These are phyloP conservation scores for Mungos mungo DNA, from an alignment of 2,113 vertebrate species.

Conservation along the genomic window DNA sequence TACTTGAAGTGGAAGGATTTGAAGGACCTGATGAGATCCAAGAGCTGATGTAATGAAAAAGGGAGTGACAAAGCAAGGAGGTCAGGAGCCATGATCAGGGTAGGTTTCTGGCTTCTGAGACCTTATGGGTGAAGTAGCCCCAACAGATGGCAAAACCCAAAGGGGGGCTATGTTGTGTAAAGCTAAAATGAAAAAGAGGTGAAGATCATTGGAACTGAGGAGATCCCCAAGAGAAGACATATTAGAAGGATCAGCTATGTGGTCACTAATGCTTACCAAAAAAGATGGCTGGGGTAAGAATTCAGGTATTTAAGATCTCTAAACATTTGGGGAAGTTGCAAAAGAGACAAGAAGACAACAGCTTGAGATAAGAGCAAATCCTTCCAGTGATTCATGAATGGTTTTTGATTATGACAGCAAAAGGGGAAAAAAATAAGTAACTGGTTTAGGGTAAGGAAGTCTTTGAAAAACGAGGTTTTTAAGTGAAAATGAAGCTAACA, in stretches of 20 bases:
- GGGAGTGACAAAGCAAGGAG: not conserved
- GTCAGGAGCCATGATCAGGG: not conserved
- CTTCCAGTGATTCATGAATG: slow-evolving; percentile 15
- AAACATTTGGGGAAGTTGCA: not conserved
- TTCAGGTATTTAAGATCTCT: not conserved
- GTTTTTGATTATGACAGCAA: not conserved
- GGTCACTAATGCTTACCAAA: not conserved
- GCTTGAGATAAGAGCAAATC: slow-evolving; percentile 11
- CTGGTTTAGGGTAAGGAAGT: not conserved
- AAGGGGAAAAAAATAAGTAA: not conserved
- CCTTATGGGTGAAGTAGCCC: not conserved
- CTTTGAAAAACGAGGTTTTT: slow-evolving; percentile 3
- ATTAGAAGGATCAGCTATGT: not conserved
- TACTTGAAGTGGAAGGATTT: not conserved
- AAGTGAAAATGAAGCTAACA: slow-evolving; percentile 9
- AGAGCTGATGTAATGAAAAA: not conserved
- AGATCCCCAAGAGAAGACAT: not conserved
- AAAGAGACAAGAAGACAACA: not conserved
- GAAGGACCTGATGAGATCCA: not conserved
- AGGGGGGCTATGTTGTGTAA: not conserved
- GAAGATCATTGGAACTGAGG: not conserved
- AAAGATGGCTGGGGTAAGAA: not conserved
- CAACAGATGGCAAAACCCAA: not conserved
- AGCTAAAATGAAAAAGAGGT: not conserved
- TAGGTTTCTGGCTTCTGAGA: not conserved